These are phyloP conservation scores for Microvelia longipes DNA, from an alignment of 1,140 invertebrate species.

Conservation along the genomic window DNA sequence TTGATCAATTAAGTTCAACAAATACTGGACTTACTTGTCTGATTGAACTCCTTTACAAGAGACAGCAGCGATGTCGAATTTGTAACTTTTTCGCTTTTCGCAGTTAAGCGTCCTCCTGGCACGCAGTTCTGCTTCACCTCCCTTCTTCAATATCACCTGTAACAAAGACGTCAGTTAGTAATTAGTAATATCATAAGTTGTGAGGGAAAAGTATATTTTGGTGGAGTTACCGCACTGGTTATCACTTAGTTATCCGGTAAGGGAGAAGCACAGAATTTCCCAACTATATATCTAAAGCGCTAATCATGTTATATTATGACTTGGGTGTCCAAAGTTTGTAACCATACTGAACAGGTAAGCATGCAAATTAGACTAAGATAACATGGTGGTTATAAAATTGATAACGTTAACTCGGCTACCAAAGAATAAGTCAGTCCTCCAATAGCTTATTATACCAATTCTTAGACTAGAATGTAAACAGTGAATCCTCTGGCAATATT, in stretches of 20 bases:
- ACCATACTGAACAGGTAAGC: not conserved
- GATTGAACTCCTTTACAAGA: constrained; percentile 72
- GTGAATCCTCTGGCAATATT: too few species aligned
- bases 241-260: not conserved
- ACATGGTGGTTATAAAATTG: too few species aligned
- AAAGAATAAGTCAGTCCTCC: too few species aligned
- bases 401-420: too few species aligned
- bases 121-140: constrained; percentile 44
- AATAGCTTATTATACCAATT: too few species aligned
- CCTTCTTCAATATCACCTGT: constrained; percentile 38
- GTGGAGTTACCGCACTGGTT: not conserved
- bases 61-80: constrained; percentile 85
- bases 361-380: too few species aligned
- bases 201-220: not conserved
- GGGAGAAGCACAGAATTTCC: not conserved
- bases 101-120: constrained; percentile 73
- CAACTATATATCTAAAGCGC: too few species aligned
- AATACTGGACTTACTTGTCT: constrained; percentile 64
- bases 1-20: too few species aligned
- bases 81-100: constrained; percentile 85
- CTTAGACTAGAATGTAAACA: too few species aligned
- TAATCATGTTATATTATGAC: too few species aligned
- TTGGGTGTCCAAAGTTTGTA: not conserved
- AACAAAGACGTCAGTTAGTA: constrained; percentile 19
- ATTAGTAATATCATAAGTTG: not conserved